Evolutionary conservation across 2,888 invertebrate species (phyloP), one percentile per base, ranked within the genome.

Genomic region (Amiota minor): DNA sequence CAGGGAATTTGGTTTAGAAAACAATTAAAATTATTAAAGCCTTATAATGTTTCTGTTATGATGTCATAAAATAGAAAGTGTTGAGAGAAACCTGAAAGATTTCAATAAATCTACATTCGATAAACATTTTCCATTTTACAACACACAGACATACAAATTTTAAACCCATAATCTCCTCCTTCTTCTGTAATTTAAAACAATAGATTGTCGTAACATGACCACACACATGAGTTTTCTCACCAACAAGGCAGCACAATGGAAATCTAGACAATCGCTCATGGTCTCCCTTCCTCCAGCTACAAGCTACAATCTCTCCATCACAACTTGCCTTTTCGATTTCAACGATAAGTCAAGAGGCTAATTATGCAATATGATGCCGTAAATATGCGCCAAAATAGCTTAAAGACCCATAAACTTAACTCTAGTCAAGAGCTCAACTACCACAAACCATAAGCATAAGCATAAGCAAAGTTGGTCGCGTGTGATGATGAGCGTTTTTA

Each of bases 201-300:
- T 86, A 79, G 81, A 72, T 78, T 83, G 86, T 84, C 86, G 74
- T 86, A 86, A 83, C 86, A 83, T 73, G 83, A 76, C 86, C 85
- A 83, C 83, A 83, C 83, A 83, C 83, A 86, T 81, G 85, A 74
- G 70, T 84, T 83, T 86, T 83, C 86, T 76, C 83, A 78, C 83
- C 85, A 79, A 23, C 9, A 64, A 67, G 18, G 18, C 59, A 18
- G 59, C 59, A 35, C 35, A 35, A 35, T 16, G 62, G 35, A 65
- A 47, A 16, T 11, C 47, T 12, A 10, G 11, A 18, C 18, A 59
- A 59, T 18, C 59, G 9, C 53, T 50, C 14, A 50, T n/a, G 6
- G 12, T 8, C 53, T 50, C 12, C 53, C n/a, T 50, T 49, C 50
- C 12, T n/a, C 12, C n/a, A 50, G n/a, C 53, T n/a, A 50, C 53